phyloP scores from a whole-genome alignment of 2,797 vertebrate genomes.

The Rousettus madagascariensis region DNA sequence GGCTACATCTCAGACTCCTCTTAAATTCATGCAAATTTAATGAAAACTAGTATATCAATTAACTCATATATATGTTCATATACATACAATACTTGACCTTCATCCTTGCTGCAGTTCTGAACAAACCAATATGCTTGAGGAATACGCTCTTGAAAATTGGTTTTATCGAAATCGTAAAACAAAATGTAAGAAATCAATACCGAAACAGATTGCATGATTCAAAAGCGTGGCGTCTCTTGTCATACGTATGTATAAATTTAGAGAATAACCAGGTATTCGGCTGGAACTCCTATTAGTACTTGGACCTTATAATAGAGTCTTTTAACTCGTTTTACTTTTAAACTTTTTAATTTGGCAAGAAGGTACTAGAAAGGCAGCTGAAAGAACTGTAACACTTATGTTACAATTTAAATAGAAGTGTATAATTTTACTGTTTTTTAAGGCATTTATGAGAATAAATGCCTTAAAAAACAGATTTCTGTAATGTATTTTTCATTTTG shows the following conservation, averaged over 20 bases:
- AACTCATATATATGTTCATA: background rate
- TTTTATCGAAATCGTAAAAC: slow-evolving; percentile 60
- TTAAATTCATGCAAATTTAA: background rate
- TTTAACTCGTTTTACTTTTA: slow-evolving; percentile 1
- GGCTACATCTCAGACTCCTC: background rate
- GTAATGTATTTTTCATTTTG: background rate
- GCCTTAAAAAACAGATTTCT: too few species aligned
- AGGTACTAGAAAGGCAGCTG: background rate
- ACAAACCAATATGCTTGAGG: slow-evolving; percentile 20
- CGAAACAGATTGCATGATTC: background rate
- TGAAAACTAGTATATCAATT: background rate
- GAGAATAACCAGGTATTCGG: background rate
- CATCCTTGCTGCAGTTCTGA: background rate
- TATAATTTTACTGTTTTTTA: slow-evolving; percentile 16
- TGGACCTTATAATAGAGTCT: background rate
- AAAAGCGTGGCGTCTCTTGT: background rate
- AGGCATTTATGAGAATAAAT: slow-evolving; percentile 25
- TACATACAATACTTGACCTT: background rate
- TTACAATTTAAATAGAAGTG: slow-evolving; percentile 14
- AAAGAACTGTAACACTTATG: background rate
- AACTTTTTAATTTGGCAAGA: slow-evolving; percentile 4
- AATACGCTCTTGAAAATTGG: slow-evolving; percentile 45
- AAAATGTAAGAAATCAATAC: slow-evolving; percentile 63
- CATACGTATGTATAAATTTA: background rate
- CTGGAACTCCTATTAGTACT: background rate